Base-by-base conservation (phyloP, 2,113 vertebrate species). In the Sus scrofa region DNA sequence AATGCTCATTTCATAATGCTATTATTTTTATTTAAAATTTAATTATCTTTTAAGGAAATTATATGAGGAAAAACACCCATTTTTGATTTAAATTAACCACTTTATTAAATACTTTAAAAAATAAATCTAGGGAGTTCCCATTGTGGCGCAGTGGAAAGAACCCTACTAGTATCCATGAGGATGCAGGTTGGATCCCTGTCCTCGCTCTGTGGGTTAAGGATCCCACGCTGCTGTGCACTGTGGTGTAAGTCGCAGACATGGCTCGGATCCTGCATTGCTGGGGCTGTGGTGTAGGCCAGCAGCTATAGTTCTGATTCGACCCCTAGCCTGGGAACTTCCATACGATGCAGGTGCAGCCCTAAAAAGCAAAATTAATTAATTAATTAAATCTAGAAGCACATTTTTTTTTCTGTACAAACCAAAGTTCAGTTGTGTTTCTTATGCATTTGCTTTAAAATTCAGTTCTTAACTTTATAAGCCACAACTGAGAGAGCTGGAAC, bases 361-460 rank as follows among this genome's bases (percentile, higher is more conserved):
- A 44, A 44, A 44, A 44, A 44, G 4, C 44, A 44, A 44, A 44
- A 44, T 44, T 44, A 44, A 44, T 6, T 44, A 44, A 44, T 6
- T 44, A 95, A 97, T 82, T n/a, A 97, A 92, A 97, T 65, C 89
- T 97, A 97, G 96, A 97, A 97, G 97, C 98, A 98, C 86, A 97
- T 94, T 97, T 97, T 97, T 97, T 97, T 97, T 98, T 90, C 81
- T 95, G 75, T 77, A 96, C 92, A 94, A 34, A 85, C 63, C 24
- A 96, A 91, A 95, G 34, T 97, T 96, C 15, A 65, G 78, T 87
- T 91, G 89, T 95, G 78, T 95, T 95, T 95, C 87, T 87, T 89
- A 19, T 13, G 62, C 77, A 13, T 96, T 98, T 86, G 95, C 93
- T 98, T 94, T 73, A 84, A 94, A 94, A 78, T 95, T 30, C 81